Evolutionary conservation across 2,797 vertebrate species (phyloP).

Genomic region (Hemibagrus guttatus): DNA sequence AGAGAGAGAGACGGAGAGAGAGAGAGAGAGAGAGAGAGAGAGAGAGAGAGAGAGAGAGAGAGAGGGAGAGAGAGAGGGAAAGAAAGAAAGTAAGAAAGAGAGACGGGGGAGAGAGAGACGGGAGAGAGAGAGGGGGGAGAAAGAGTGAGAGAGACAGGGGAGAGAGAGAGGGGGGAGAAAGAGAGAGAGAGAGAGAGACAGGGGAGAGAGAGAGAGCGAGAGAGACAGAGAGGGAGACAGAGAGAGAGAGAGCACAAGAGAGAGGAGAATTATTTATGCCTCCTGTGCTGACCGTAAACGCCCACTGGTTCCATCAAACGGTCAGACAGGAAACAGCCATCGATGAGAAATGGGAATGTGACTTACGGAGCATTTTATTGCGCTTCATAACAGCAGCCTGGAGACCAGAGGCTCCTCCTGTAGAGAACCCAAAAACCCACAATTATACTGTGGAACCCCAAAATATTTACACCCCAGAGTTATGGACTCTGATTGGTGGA

Average conservation of each 20-base stretch:
- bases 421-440: background rate
- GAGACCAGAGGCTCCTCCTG: background rate
- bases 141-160: too few species aligned
- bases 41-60: background rate
- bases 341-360: slow-evolving; percentile 47
- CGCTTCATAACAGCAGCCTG: slow-evolving; percentile 18
- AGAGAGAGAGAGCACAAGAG: background rate
- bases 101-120: background rate
- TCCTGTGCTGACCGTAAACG: slow-evolving; percentile 48
- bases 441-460: background rate
- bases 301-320: slow-evolving; percentile 51
- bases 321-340: slow-evolving; percentile 49
- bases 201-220: background rate
- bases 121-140: background rate
- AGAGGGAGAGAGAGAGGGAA: background rate
- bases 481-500: background rate
- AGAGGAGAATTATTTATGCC: slow-evolving; percentile 38
- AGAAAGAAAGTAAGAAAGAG: background rate
- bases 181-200: too few species aligned
- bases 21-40: too few species aligned
- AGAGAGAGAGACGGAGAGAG: too few species aligned
- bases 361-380: slow-evolving; percentile 35
- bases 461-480: background rate
- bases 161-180: background rate
- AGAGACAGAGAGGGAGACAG: background rate